A percentile compares a stretch with the other conserved stretches of the same genome.
Evolutionary conservation across 2,113 vertebrate species (phyloP).

Genomic region (Triplophysa siluroides): DNA sequence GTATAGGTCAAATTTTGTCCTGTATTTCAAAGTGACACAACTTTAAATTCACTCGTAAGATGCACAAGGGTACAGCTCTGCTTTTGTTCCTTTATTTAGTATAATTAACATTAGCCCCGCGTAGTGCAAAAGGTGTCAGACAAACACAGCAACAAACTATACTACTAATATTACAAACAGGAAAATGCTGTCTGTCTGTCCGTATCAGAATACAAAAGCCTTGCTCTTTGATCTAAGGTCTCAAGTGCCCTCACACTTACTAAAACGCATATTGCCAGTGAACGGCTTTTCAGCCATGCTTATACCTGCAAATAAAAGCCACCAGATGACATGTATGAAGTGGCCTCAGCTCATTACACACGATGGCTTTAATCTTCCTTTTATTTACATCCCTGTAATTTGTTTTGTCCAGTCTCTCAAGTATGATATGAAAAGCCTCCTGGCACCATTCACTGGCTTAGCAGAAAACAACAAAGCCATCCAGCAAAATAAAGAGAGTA

Average conservation of each 20-base stretch:
- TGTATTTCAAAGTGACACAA: too few species aligned
- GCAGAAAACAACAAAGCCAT: slow-evolving; percentile 16
- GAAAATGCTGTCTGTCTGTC: too few species aligned
- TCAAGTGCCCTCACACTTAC: background rate
- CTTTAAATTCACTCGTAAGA: slow-evolving; percentile 51
- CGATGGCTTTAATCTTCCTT: slow-evolving; percentile 28
- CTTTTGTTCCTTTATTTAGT: too few species aligned
- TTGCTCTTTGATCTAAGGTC: background rate
- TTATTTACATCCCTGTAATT: slow-evolving; percentile 50
- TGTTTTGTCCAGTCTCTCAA: slow-evolving; percentile 46
- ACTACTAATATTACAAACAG: too few species aligned
- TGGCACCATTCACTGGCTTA: slow-evolving; percentile 31
- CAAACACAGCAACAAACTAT: too few species aligned
- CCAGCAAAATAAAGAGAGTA: slow-evolving; percentile 30
- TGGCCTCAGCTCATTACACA: slow-evolving; percentile 8
- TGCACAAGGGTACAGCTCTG: slow-evolving; percentile 58
- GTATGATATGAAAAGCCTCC: slow-evolving; percentile 45
- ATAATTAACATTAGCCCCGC: background rate
- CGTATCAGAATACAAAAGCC: background rate
- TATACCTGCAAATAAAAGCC: slow-evolving; percentile 13
- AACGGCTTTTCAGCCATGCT: background rate
- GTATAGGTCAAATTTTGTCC: too few species aligned
- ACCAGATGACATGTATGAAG: slow-evolving; percentile 9
- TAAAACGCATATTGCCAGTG: background rate
- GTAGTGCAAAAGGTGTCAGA: too few species aligned